Evolutionary conservation across 2,888 invertebrate species (phyloP).

Genomic region (Chloroclystis v-ata): DNA sequence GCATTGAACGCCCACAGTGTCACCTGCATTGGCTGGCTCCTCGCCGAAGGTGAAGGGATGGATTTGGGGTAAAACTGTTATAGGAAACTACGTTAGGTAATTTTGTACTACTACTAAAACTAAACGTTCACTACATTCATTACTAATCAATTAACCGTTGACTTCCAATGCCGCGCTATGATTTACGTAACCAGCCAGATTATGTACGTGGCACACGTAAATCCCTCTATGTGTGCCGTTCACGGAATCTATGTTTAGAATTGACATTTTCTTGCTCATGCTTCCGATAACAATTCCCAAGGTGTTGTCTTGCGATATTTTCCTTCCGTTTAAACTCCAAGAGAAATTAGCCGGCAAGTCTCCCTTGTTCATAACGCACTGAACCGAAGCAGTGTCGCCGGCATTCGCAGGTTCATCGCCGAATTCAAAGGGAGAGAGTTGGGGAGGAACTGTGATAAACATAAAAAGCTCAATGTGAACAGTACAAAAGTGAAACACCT

Average conservation of each 20-base stretch:
- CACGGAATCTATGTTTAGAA: constrained; percentile 83
- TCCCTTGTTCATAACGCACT: constrained; percentile 86
- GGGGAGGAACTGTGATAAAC: constrained; percentile 79
- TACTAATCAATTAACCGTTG: constrained; percentile 78
- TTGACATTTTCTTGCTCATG: constrained; percentile 81
- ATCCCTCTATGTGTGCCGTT: constrained; percentile 84
- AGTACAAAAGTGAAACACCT: constrained; percentile 32
- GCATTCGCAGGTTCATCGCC: constrained; percentile 84
- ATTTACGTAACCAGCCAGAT: constrained; percentile 82
- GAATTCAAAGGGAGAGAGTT: constrained; percentile 82
- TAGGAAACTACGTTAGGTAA: constrained; percentile 24
- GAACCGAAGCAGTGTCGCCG: constrained; percentile 85
- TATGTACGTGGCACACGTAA: constrained; percentile 85
- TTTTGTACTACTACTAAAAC: constrained; percentile 8
- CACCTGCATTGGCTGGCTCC: constrained; percentile 86
- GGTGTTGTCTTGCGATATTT: constrained; percentile 72
- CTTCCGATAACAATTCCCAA: constrained; percentile 80
- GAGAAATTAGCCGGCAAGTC: constrained; percentile 87
- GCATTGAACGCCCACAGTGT: constrained; percentile 85
- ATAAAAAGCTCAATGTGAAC: constrained; percentile 42
- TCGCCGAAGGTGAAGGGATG: constrained; percentile 87
- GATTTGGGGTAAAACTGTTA: constrained; percentile 85
- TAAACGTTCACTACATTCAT: constrained; percentile 28
- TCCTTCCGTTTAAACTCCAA: constrained; percentile 81
- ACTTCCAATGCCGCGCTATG: constrained; percentile 84